phyloP scores from a whole-genome alignment of 2,797 vertebrate species.

The Eremophila alpestris region DNA sequence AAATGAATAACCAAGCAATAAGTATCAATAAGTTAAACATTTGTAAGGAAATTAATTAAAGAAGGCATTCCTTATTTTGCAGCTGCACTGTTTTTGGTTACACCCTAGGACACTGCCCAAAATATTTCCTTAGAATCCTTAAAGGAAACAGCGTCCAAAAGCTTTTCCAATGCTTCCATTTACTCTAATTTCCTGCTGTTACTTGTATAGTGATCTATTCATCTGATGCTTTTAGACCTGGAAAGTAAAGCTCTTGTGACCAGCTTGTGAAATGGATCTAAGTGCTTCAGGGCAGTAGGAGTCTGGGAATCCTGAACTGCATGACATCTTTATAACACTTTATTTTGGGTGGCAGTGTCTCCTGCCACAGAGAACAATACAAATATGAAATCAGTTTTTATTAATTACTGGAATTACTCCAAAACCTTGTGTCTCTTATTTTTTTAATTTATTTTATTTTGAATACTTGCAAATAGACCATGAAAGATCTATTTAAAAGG shows the following conservation, averaged over 20 bases:
- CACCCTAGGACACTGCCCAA: neutral
- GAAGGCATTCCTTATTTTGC: slow-evolving; percentile 11
- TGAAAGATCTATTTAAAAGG: neutral
- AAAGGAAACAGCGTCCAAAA: slow-evolving; percentile 23
- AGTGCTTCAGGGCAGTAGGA: neutral
- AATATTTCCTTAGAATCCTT: neutral
- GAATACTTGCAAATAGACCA: neutral
- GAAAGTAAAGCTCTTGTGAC: slow-evolving; percentile 10
- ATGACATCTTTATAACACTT: neutral
- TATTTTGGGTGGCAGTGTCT: neutral
- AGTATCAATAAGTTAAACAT: neutral
- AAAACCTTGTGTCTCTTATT: neutral
- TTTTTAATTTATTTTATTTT: neutral
- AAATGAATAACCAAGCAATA: neutral
- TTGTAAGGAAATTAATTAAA: slow-evolving; percentile 18
- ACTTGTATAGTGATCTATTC: slow-evolving; percentile 32
- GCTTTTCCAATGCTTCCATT: slow-evolving; percentile 1
- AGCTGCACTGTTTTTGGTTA: slow-evolving; percentile 20
- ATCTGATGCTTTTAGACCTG: slow-evolving; percentile 1
- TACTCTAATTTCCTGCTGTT: slow-evolving; percentile 37
- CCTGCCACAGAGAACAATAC: neutral
- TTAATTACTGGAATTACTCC: neutral
- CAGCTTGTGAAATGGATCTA: neutral
- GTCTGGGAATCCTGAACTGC: neutral
- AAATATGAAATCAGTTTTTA: neutral